Evolutionary conservation across 2,113 vertebrate species (phyloP), one percentile per base, ranked within the genome.

Genomic region (Ammodytes marinus): DNA sequence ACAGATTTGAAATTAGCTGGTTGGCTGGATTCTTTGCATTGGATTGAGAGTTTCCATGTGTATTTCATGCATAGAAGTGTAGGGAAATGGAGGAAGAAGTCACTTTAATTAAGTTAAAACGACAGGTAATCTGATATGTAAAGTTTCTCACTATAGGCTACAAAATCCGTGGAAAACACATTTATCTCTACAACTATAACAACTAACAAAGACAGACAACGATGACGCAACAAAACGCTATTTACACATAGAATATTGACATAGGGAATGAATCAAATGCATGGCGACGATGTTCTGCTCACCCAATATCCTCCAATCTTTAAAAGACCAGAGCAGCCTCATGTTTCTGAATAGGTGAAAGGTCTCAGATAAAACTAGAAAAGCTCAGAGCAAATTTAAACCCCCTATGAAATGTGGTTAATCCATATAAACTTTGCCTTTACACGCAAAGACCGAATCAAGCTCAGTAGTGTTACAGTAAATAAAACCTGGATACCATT

Each of bases 381-480:
- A 81, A 86, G 49, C 71, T 58, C 70, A 52, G 42, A 10, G 66
- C 42, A 46, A 43, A 74, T 67, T 47, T 71, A 77, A 89, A 83
- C 58, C 54, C 69, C 53, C 39, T 50, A 14, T 70, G 58, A 86
- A 88, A 88, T 85, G 87, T 79, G 79, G 67, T 39, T 83, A 84
- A 90, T 86, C 76, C 59, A 74, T 58, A 55, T 77, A 74, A 15
- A 77, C 40, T 61, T 72, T 6, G 69, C 17, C 10, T 55, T 43
- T 64, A 47, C 35, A 40, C 6, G 37, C 1, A 57, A 9, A 74
- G 46, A 42, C 27, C 27, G 35, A 75, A 67, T 46, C 27, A 58
- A 45, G 57, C 14, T 81, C 19, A 52, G 2, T 10, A 19, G 27
- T 27, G 27, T 50, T 58, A 49, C 7, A 66, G 14, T 39, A 58